A percentile compares a stretch with the other conserved stretches of the same genome.
Evolutionary conservation across 2,888 invertebrate genomes (phyloP).

Genomic region (Epistrophella euchroma): DNA sequence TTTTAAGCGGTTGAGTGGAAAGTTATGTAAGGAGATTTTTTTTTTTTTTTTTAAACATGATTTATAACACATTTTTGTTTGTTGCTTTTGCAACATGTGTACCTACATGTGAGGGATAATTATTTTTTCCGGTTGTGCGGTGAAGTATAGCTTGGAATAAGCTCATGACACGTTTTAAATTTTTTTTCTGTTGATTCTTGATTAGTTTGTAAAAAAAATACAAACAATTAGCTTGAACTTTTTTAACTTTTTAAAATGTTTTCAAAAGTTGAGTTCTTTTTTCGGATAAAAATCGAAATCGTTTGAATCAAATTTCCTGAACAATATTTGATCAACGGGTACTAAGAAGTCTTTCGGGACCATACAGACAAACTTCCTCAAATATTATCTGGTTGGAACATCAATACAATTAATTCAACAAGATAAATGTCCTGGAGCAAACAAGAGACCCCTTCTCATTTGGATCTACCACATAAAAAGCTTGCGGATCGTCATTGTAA

Average conservation of each 20-base stretch:
- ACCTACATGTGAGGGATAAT: background rate
- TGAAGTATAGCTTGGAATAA: conserved; percentile 6
- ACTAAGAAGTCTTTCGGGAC: too few relatives aligned
- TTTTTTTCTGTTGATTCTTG: background rate
- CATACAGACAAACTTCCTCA: too few relatives aligned
- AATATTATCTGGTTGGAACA: too few relatives aligned
- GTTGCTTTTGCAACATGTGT: background rate
- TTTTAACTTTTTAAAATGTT: background rate
- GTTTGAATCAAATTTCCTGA: too few relatives aligned
- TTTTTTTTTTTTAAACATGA: conserved; percentile 14
- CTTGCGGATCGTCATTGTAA: too few relatives aligned
- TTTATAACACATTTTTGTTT: conserved; percentile 24
- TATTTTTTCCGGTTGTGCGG: conserved; percentile 14
- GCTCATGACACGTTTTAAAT: conserved; percentile 24
- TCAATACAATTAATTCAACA: too few relatives aligned
- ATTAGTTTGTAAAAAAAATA: background rate
- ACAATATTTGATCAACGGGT: too few relatives aligned
- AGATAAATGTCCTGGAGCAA: too few relatives aligned
- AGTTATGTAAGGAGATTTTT: conserved; percentile 26
- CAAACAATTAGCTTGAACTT: background rate
- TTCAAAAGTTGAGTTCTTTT: too few relatives aligned
- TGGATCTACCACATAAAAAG: too few relatives aligned
- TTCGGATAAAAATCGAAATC: too few relatives aligned
- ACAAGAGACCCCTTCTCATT: too few relatives aligned
- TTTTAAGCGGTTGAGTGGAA: conserved; percentile 26